Conservation (phyloP, 2,888 invertebrate genomes). For the Bedellia somnulentella region DNA sequence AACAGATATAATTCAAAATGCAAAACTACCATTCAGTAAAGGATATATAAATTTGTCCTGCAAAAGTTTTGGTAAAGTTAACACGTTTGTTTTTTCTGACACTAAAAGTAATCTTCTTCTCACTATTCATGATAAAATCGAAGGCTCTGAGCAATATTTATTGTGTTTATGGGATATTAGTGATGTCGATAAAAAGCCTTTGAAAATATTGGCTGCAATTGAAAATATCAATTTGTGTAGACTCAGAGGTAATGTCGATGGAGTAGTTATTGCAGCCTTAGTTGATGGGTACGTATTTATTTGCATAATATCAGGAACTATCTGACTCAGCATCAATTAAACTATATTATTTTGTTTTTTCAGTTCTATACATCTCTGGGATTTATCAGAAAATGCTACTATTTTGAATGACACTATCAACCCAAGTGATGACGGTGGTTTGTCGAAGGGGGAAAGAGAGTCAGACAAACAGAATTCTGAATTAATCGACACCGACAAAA, state of each 20-base stretch:
- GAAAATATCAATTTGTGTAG: slow-evolving; percentile 29
- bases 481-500: too few relatives aligned
- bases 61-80: slow-evolving; percentile 20
- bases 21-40: slow-evolving; percentile 31
- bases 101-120: slow-evolving; percentile 30
- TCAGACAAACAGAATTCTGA: too few relatives aligned
- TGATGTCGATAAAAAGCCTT: slow-evolving; percentile 27
- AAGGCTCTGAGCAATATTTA: slow-evolving; percentile 18
- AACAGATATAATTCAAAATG: slow-evolving; percentile 7
- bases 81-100: slow-evolving; percentile 25
- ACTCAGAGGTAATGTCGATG: slow-evolving; percentile 30
- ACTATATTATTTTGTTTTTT: slow-evolving; percentile 9
- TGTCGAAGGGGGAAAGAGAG: too few relatives aligned
- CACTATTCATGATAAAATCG: slow-evolving; percentile 26
- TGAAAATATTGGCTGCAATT: slow-evolving; percentile 32
- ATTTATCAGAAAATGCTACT: slow-evolving; percentile 32
- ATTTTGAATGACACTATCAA: too few relatives aligned
- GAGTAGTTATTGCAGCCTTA: slow-evolving; percentile 36
- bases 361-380: slow-evolving; percentile 48
- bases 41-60: slow-evolving; percentile 25
- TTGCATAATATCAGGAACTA: neutral
- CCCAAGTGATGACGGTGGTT: too few relatives aligned
- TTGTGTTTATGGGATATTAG: slow-evolving; percentile 41
- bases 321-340: neutral
- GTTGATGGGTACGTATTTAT: slow-evolving; percentile 31